Base-by-base conservation (phyloP, 1,140 invertebrate species). In the Saccostrea echinata region DNA sequence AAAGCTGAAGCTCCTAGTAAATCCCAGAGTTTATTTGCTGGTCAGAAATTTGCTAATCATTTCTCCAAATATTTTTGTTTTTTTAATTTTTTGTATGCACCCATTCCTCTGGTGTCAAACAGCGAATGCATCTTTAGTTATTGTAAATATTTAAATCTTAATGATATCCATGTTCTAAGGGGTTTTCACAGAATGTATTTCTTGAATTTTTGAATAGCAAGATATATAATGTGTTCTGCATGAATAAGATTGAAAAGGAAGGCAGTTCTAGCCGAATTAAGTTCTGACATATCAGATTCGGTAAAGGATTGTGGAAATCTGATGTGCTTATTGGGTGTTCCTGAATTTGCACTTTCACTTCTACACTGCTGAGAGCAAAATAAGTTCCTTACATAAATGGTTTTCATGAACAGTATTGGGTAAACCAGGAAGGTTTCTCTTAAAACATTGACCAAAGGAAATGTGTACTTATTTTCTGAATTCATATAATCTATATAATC, bases 251-350 rank as follows among this genome's bases (percentile, higher is more conserved):
- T 33, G 16, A 30, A 76, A 76, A 76, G 68, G 27, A 16, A 61
- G 13, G 4, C 12, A 30, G 24, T 76, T 18, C 24, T 3, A 18
- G 24, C 27, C 12, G 16, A 76, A 27, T 76, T 12, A 76, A 76
- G 24, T 76, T 76, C 11, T 30, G 68, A 76, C 24, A 33, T 76
- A 76, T 76, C 68, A 76, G 68, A 76, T 30, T 61, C 55, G 55
- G 6, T 21, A 61, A 61, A 21, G 18, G 18, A 61, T 21, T 61
- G n/a, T 61, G 55, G 18, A 2, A 61, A 21, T n/a, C 55, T 61
- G 55, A 61, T 61, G 18, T 21, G 43, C 43, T 43, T 43, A 43
- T 6, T 43, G 43, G 43, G 43, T 43, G 43, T 43, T 43, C 4
- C 6, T 4, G 9, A 43, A 43, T 9, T 43, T 43, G 4, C 1